Conservation (phyloP, 2,888 invertebrate species). For the Drosophila gaucha region DNA sequence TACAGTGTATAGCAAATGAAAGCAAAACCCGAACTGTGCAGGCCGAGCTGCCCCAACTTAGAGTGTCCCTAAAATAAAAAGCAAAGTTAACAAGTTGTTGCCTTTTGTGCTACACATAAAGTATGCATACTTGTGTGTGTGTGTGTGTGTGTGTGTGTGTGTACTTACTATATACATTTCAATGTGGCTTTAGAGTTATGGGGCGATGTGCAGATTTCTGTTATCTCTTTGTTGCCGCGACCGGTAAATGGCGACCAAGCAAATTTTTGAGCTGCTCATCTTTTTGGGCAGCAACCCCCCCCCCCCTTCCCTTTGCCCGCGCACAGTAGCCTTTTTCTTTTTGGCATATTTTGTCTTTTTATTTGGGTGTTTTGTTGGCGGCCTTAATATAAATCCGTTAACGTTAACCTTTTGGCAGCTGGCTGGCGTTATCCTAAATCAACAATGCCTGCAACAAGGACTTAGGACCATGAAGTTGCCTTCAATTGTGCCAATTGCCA, state of each 20-base stretch:
- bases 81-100: slow-evolving; percentile 77
- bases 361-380: slow-evolving; percentile 35
- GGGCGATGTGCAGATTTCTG: slow-evolving; percentile 47
- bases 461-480: slow-evolving; percentile 39
- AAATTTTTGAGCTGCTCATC: slow-evolving; percentile 70
- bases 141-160: slow-evolving; percentile 6
- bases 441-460: slow-evolving; percentile 62
- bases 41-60: slow-evolving; percentile 33
- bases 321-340: background rate
- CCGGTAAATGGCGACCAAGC: slow-evolving; percentile 61
- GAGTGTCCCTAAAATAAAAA: slow-evolving; percentile 66
- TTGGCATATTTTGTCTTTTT: slow-evolving; percentile 29
- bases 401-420: slow-evolving; percentile 74
- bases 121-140: slow-evolving; percentile 20
- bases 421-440: slow-evolving; percentile 73
- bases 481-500: slow-evolving; percentile 78
- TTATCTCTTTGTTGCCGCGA: slow-evolving; percentile 57
- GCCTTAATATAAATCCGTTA: slow-evolving; percentile 70
- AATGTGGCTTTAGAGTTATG: slow-evolving; percentile 58
- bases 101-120: slow-evolving; percentile 54
- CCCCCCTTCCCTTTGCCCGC: background rate
- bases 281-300: slow-evolving; percentile 8
- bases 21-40: slow-evolving; percentile 18
- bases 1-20: slow-evolving; percentile 12
- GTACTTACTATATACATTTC: slow-evolving; percentile 39